A percentile compares a stretch with the other conserved stretches of the same genome.
Conservation (phyloP, 2,888 invertebrate species). For the Petrolisthes manimaculis region DNA sequence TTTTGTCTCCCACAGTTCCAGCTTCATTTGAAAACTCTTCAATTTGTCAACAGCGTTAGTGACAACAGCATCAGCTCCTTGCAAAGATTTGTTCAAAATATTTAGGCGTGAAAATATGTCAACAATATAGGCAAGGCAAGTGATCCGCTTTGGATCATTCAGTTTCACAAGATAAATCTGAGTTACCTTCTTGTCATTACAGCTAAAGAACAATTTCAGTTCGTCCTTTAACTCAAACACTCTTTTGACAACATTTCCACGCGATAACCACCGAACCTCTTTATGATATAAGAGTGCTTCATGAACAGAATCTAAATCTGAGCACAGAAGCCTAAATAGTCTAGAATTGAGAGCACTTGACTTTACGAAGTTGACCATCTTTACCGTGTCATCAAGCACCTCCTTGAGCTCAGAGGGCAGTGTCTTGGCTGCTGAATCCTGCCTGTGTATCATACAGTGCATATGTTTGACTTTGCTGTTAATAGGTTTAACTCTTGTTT, state of each 20-base stretch:
- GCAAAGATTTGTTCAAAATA: slow-evolving; percentile 33
- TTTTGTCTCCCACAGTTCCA: slow-evolving; percentile 30
- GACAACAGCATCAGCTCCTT: slow-evolving; percentile 36
- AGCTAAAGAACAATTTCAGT: slow-evolving; percentile 37
- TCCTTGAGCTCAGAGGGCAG: slow-evolving; percentile 37
- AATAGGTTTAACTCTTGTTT: slow-evolving; percentile 26
- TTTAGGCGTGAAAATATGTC: slow-evolving; percentile 38
- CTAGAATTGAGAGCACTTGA: no score
- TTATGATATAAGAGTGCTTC: slow-evolving; percentile 21
- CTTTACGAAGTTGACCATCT: slow-evolving; percentile 35
- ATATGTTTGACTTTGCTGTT: not conserved
- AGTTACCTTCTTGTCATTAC: slow-evolving; percentile 39
- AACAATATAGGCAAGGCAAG: slow-evolving; percentile 34
- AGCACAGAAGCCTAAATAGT: no score
- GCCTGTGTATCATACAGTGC: not conserved
- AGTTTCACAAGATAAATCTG: slow-evolving; percentile 25
- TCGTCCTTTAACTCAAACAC: slow-evolving; percentile 40
- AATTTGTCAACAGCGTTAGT: slow-evolving; percentile 20
- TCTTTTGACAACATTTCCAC: slow-evolving; percentile 17
- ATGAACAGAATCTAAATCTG: no score
- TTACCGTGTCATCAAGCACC: slow-evolving; percentile 20
- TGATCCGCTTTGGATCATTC: slow-evolving; percentile 29
- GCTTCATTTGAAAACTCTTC: slow-evolving; percentile 36
- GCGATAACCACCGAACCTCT: slow-evolving; percentile 17
- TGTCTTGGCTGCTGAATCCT: slow-evolving; percentile 38